These are phyloP conservation scores for Lepidurus packardi DNA, from an alignment of 1,140 invertebrate species.

Conservation along the genomic window DNA sequence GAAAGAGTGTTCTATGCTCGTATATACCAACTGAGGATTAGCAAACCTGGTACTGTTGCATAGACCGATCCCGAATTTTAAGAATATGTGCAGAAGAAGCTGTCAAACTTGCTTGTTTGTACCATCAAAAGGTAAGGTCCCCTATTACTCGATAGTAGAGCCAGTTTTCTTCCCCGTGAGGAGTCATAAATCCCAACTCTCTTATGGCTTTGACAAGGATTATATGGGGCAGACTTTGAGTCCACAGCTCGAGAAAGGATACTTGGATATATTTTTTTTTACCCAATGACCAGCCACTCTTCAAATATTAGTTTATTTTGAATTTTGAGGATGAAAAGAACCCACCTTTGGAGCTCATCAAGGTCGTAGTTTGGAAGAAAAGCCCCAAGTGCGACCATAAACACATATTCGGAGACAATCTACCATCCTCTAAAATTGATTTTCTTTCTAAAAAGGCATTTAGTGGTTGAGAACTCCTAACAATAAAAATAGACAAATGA, in stretches of 20 bases:
- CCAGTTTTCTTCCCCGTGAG: neutral
- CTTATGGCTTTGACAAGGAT: conserved; percentile 8
- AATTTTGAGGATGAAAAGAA: neutral
- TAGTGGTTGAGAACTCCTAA: neutral
- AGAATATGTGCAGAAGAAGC: neutral
- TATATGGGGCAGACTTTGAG: neutral
- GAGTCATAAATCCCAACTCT: neutral
- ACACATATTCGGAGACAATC: neutral
- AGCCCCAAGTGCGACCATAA: neutral
- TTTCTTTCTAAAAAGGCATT: neutral
- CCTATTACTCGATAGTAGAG: neutral
- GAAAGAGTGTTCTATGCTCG: neutral
- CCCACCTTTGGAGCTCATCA: neutral
- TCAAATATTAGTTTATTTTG: conserved; percentile 12
- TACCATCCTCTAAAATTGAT: neutral
- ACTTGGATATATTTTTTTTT: neutral
- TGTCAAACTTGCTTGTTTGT: conserved; percentile 12
- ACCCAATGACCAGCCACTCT: neutral
- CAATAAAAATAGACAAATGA: neutral
- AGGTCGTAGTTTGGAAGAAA: neutral
- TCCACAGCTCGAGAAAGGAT: neutral
- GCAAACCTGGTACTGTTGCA: conserved; percentile 1
- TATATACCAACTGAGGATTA: neutral
- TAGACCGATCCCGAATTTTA: neutral
- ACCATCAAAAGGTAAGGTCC: neutral